Base-by-base conservation (phyloP, 2,888 invertebrate species). In the Thelaira solivaga region DNA sequence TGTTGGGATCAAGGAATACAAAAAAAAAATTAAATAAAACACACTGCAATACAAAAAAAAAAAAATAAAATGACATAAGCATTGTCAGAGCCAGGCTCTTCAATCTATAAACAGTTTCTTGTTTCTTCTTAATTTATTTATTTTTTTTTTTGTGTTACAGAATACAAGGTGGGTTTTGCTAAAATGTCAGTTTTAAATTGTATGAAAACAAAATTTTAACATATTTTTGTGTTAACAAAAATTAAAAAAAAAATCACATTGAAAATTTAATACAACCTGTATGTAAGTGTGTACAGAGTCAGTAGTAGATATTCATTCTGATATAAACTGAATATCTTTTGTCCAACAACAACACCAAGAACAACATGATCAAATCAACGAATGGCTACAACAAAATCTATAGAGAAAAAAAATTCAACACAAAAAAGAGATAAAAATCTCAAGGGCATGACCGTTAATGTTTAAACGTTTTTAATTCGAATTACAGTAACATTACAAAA, bases 371-470 rank as follows among this genome's bases (percentile, higher is more conserved):
- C 67, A 67, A 62, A 67, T 47, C 36, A 57, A 43, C 31, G 10
- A 64, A 64, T 29, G 29, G 43, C 16, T 59, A 65, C 36, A 65
- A 45, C 29, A 67, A 57, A 22, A 26, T 8, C 13, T 55, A 13
- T 24, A 41, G 7, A 65, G 4, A 29, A 24, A 53, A 59, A 41
- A 57, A 36, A 34, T 53, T n/a, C n/a, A n/a, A n/a, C n/a, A n/a
- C n/a, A n/a, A n/a, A 72, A 68, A 62, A 61, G 34, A 72, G 76
- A 73, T 77, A 57, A 72, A 68, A 68, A 73, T 73, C 77, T 77
- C 67, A 77, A 77, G 77, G 73, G 67, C 77, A 77, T 73, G 68
- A 68, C 61, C 55, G 55, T 72, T 73, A 64, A 72, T 43, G 76
- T 67, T 67, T 62, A 43, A 77, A 49, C 72, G n/a, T 77, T 62